phyloP scores from a whole-genome alignment of 2,113 vertebrate species.

The Actenoides hombroni region DNA sequence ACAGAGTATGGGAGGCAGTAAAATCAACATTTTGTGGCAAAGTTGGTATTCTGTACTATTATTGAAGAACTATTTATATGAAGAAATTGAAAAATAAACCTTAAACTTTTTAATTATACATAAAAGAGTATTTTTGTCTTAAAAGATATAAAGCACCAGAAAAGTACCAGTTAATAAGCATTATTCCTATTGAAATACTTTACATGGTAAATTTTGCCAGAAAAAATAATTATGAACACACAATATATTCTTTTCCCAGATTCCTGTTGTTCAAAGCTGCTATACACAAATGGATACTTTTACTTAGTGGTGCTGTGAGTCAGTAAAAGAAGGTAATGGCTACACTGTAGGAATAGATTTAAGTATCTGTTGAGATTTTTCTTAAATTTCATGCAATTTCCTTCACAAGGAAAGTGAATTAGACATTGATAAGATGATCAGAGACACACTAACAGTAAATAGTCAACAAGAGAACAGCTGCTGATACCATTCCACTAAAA shows the following conservation, averaged over 20 bases:
- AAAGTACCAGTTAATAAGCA: slow-evolving; percentile 15
- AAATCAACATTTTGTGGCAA: slow-evolving; percentile 40
- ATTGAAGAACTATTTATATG: neutral
- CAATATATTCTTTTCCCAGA: neutral
- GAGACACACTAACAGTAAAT: neutral
- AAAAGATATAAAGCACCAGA: slow-evolving; percentile 6
- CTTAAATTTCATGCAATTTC: slow-evolving; percentile 69
- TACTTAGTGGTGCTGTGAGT: neutral
- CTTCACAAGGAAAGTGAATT: slow-evolving; percentile 49
- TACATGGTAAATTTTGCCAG: neutral
- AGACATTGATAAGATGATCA: slow-evolving; percentile 56
- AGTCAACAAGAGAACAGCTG: neutral
- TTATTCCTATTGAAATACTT: slow-evolving; percentile 9
- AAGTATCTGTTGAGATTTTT: neutral
- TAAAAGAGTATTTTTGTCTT: slow-evolving; percentile 10
- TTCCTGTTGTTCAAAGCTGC: neutral
- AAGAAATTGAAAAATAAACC: slow-evolving; percentile 28
- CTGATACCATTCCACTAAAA: neutral
- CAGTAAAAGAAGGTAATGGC: neutral
- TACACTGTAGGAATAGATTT: neutral
- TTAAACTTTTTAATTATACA: slow-evolving; percentile 28
- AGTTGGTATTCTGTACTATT: neutral
- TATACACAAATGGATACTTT: neutral
- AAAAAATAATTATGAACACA: neutral
- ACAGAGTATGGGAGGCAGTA: neutral